Evolutionary conservation across 2,888 invertebrate species (phyloP).

Genomic region (Scrobipalpa atriplicella): DNA sequence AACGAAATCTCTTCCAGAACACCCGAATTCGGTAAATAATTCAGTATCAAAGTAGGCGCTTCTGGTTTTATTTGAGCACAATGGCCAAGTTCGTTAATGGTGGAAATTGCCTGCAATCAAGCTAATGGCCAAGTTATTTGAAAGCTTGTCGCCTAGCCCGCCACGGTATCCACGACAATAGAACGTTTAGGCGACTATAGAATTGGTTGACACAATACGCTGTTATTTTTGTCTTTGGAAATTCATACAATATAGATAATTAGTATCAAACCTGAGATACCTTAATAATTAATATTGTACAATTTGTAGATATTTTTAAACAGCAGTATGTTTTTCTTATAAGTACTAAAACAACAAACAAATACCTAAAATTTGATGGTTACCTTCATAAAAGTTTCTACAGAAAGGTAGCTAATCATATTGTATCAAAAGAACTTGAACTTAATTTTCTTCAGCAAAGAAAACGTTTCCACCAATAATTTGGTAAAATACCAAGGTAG

Average conservation of each 20-base stretch:
- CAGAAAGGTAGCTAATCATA: no score
- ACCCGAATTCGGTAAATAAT: not conserved
- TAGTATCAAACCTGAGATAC: no score
- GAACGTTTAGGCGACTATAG: slow-evolving; percentile 26
- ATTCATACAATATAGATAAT: no score
- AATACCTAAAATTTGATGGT: no score
- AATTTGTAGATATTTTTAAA: no score
- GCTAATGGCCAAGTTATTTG: slow-evolving; percentile 51
- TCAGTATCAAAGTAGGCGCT: slow-evolving; percentile 35
- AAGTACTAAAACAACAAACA: no score
- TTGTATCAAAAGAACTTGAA: not conserved
- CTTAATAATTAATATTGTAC: no score
- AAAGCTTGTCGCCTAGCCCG: slow-evolving; percentile 38
- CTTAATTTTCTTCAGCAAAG: not conserved
- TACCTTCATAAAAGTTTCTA: no score
- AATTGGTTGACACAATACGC: not conserved
- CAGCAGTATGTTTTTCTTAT: no score
- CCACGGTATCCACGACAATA: slow-evolving; percentile 35
- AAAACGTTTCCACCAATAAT: slow-evolving; percentile 21
- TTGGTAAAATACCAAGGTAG: not conserved
- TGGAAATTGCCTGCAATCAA: slow-evolving; percentile 54
- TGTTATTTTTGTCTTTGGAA: not conserved
- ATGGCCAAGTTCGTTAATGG: slow-evolving; percentile 49
- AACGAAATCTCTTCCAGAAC: not conserved
- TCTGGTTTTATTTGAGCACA: slow-evolving; percentile 45